Conservation (phyloP, 1,140 invertebrate genomes). For the fruit fly (Drosophila melanogaster) region Release_6_plus_ISO1_MT NC_004354.4:17940001-17940500, state of each 20-base stretch:
- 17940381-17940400: neutral
- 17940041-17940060: conserved; percentile 37
- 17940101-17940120: conserved; percentile 77
- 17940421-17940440: conserved; percentile 4
- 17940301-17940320: too few relatives aligned
- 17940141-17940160: conserved; percentile 61
- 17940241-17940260: neutral
- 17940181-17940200: conserved; percentile 21
- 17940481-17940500: conserved; percentile 47
- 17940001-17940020: conserved; percentile 20
- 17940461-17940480: conserved; percentile 42
- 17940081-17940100: conserved; percentile 65
- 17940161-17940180: conserved; percentile 36
- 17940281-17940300: too few relatives aligned
- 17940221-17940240: neutral
- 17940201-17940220: neutral
- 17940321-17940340: too few relatives aligned
- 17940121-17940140: conserved; percentile 79
- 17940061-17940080: conserved; percentile 41
- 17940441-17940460: conserved; percentile 34
- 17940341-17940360: too few relatives aligned
- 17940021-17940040: conserved; percentile 18
- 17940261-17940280: too few relatives aligned
- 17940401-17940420: neutral
- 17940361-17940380: neutral